These are phyloP conservation scores for Petrocephalus sullivani DNA, from an alignment of 2,797 vertebrate genomes.

Conservation along the genomic window DNA sequence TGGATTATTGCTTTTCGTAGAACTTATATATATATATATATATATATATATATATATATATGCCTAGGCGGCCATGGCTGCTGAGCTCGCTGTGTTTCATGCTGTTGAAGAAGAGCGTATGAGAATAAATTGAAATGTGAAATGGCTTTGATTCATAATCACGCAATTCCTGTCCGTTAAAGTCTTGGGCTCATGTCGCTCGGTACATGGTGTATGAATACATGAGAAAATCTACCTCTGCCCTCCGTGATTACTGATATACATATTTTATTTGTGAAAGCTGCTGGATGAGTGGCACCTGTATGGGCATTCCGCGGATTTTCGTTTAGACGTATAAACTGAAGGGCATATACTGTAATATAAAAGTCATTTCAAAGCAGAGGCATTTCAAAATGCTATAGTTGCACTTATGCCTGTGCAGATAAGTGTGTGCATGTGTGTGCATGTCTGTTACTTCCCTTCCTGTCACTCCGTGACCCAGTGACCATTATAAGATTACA, in stretches of 20 bases:
- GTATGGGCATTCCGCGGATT: not conserved
- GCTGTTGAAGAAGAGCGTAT: not conserved
- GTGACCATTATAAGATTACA: not conserved
- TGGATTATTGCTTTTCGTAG: constrained; percentile 9
- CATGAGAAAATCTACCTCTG: not conserved
- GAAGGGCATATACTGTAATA: not conserved
- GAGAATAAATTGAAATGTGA: not conserved
- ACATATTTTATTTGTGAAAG: not conserved
- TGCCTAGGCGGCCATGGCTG: not conserved
- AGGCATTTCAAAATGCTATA: not conserved
- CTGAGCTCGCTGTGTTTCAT: not conserved
- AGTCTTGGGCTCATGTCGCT: not conserved
- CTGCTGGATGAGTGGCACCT: not conserved
- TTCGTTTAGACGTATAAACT: not conserved
- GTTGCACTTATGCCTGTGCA: not conserved
- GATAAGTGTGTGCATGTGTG: not conserved
- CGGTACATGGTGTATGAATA: not conserved
- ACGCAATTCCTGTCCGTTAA: not conserved
- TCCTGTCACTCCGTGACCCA: not conserved
- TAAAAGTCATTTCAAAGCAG: not conserved
- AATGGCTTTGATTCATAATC: constrained; percentile 7
- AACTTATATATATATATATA: not conserved
- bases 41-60: not conserved
- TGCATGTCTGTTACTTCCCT: constrained; percentile 5
- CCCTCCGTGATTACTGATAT: not conserved